Base-by-base conservation (phyloP, 2,888 invertebrate species). In the Allolobophora icterica region DNA sequence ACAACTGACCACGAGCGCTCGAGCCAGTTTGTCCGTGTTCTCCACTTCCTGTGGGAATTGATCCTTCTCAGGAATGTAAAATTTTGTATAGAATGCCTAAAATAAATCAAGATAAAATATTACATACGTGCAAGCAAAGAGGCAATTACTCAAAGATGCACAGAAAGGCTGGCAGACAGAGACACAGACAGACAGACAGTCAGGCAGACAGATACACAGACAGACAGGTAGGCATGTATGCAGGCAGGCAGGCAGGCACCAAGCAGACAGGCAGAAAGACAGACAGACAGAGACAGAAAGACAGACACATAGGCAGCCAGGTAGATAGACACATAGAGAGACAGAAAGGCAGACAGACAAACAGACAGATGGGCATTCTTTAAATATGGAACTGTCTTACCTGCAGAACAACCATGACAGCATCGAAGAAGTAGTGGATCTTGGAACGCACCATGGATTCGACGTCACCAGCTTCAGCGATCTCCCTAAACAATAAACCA, bases 341-440 rank as follows among this genome's bases (percentile, higher is more conserved):
- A 42, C 4, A 17, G 13, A 42, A 1, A 17, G 17, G 15, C 42
- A 42, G 42, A 17, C 42, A 42, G 8, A 15, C 42, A 42, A n/a
- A n/a, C 71, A 71, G n/a, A 71, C 30, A 71, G 6, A 71, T 8
- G 8, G n/a, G n/a, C 71, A 58, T 58, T 30, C 58, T 58, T 58
- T 24, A 71, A 30, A 71, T 71, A n/a, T 71, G n/a, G 71, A 17
- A 71, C 71, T 71, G 71, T n/a, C 83, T 21, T 24, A 92, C 93
- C 92, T 92, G 94, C 40, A 95, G 92, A 90, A 95, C 94, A 1
- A 95, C 95, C 91, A 95, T 93, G 45, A 94, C 95, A 11, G 94
- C 94, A 90, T 95, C 95, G 91, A 95, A 93, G 93, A 95, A 94
- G 92, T 95, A 95, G 91, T 95, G 93, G 42, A 95, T 93, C 11